A percentile compares a stretch with the other conserved stretches of the same genome.
Evolutionary conservation across 2,797 vertebrate species (phyloP).

Genomic region (Hapalemur alaotrensis): DNA sequence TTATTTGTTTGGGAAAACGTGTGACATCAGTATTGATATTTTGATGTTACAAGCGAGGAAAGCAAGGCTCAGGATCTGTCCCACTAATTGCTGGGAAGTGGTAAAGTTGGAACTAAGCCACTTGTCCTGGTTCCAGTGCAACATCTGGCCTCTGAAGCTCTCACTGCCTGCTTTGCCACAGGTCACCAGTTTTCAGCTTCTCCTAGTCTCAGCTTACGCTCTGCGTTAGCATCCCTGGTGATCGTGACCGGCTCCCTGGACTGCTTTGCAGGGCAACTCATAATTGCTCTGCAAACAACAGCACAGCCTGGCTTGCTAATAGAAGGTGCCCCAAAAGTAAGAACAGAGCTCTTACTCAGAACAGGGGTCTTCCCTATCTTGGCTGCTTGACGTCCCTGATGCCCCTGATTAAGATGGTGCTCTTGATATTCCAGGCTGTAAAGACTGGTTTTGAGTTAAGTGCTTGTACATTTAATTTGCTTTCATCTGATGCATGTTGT

Average conservation of each 20-base stretch:
- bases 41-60: neutral
- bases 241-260: neutral
- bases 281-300: neutral
- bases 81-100: neutral
- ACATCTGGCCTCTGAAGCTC: neutral
- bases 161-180: neutral
- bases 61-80: neutral
- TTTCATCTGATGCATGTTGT: neutral
- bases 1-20: neutral
- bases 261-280: neutral
- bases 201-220: neutral
- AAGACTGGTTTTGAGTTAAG: constrained; percentile 48
- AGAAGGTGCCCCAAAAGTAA: neutral
- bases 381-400: neutral
- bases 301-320: neutral
- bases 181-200: neutral
- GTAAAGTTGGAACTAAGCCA: neutral
- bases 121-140: neutral
- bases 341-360: neutral
- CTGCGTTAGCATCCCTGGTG: neutral
- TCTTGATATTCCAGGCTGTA: neutral
- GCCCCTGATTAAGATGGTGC: neutral
- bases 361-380: neutral
- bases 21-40: neutral
- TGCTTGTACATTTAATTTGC: constrained; percentile 1